Evolutionary conservation across 2,113 vertebrate genomes (phyloP), one percentile per base, ranked within the genome.

Genomic region (Chunga burmeisteri): DNA sequence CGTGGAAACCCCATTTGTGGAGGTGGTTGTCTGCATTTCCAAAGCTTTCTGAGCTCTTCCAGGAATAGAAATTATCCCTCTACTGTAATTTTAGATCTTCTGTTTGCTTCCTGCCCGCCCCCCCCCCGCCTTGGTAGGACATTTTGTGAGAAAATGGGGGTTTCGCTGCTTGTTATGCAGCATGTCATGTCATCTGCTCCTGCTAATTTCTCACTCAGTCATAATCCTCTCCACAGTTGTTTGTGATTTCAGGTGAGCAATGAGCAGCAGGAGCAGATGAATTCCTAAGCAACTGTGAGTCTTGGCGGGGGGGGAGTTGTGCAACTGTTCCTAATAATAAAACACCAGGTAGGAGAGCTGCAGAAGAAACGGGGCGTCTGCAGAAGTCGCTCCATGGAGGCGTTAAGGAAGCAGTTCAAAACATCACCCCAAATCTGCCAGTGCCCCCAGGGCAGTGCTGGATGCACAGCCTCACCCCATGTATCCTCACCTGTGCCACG

Each of bases 161-260:
- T 88, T 95, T 95, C 1, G 5, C 87, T 71, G 67, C 82, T 96
- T 96, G 70, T 89, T 95, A 86, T 84, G 92, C 81, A 17, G 71
- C 46, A 49, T 92, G 92, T 86, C 77, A 38, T 93, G 86, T 97
- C 95, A 94, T 90, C 94, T 89, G 92, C 90, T 96, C 86, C 96
- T 91, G 81, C 95, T 96, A 88, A 96, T 96, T 96, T 96, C 86
- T 96, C 94, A 67, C 85, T 91, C 93, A 85, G 95, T 97, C 93
- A 92, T 97, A 96, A 97, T 96, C 95, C 95, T 96, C 95, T 96
- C 94, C 82, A 71, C 94, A 95, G 93, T 96, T 78, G 71, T 81
- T 93, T 96, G 83, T 96, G 89, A 89, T 95, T 97, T 97, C 92
- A 97, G 97, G 96, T 97, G 93, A 93, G 95, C 81, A 94, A 85